These are phyloP conservation scores for Ormyrus thymus DNA, from an alignment of 2,888 invertebrate species.

Conservation along the genomic window DNA sequence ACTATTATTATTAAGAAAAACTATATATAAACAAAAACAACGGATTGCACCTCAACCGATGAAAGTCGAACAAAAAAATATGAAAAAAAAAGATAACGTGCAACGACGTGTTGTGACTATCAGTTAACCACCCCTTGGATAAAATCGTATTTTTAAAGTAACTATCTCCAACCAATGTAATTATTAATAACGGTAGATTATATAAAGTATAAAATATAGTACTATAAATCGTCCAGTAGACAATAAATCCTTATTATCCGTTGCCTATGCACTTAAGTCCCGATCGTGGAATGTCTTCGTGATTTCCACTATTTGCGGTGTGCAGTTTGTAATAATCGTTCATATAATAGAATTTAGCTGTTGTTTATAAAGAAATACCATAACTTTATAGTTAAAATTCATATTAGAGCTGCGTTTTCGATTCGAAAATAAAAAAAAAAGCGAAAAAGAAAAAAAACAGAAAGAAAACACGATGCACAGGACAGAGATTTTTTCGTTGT, in stretches of 20 bases:
- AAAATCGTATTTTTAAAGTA: constrained; percentile 67
- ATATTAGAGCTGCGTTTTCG: constrained; percentile 65
- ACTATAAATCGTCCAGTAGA: constrained; percentile 69
- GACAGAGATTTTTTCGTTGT: constrained; percentile 70
- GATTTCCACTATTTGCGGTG: constrained; percentile 71
- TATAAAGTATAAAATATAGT: constrained; percentile 73
- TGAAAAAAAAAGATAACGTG: constrained; percentile 67
- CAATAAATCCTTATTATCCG: constrained; percentile 66
- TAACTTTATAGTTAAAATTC: constrained; percentile 68
- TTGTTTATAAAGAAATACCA: constrained; percentile 68
- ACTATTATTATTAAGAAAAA: constrained; percentile 52
- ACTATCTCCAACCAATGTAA: constrained; percentile 68
- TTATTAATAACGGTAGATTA: constrained; percentile 69
- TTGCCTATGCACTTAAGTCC: constrained; percentile 73
- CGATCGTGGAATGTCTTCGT: constrained; percentile 74
- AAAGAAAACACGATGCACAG: constrained; percentile 61
- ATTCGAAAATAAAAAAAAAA: not conserved
- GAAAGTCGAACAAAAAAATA: constrained; percentile 57
- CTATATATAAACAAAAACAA: constrained; percentile 66
- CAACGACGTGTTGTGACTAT: constrained; percentile 69
- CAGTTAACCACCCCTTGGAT: constrained; percentile 69
- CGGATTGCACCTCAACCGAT: constrained; percentile 73
- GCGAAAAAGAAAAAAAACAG: constrained; percentile 21
- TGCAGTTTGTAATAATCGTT: constrained; percentile 62
- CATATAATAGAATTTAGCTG: constrained; percentile 69